Conservation (phyloP, 1,140 invertebrate genomes). For the Calycopis cecrops region DNA sequence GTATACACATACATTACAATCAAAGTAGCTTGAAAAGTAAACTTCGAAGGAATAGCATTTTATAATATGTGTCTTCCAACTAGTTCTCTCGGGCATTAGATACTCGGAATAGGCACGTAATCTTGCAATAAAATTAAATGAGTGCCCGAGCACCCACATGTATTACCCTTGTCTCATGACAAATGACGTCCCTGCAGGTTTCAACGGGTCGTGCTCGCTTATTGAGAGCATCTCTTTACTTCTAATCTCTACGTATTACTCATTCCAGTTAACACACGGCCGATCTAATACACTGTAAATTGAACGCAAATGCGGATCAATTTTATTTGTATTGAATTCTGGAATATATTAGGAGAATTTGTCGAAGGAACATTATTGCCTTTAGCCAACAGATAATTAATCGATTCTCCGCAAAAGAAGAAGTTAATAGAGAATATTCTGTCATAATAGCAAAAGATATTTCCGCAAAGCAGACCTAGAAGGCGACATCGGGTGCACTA, state of each 20-base stretch:
- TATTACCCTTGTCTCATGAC: conserved; percentile 46
- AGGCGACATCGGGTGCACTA: too few relatives aligned
- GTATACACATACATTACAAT: too few relatives aligned
- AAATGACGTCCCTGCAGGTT: conserved; percentile 37
- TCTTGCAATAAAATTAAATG: conserved; percentile 20
- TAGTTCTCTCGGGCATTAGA: not conserved
- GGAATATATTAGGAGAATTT: too few relatives aligned
- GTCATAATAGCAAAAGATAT: too few relatives aligned
- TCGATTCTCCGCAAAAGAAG: too few relatives aligned
- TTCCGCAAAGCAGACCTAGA: too few relatives aligned
- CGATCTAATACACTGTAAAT: conserved; percentile 19
- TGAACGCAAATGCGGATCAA: conserved; percentile 9
- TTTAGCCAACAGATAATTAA: too few relatives aligned
- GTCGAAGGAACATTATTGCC: too few relatives aligned
- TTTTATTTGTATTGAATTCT: not conserved
- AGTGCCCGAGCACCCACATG: conserved; percentile 21
- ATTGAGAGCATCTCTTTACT: conserved; percentile 26
- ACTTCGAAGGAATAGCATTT: too few relatives aligned
- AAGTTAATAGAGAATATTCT: too few relatives aligned
- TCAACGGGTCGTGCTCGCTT: conserved; percentile 28
- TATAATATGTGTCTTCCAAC: conserved; percentile 5
- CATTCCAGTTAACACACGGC: conserved; percentile 22
- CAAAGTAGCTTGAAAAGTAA: too few relatives aligned
- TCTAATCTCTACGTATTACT: conserved; percentile 29
- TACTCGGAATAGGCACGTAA: conserved; percentile 13